Conservation (phyloP, 1,140 invertebrate genomes). For the Cotesia vestalis region DNA sequence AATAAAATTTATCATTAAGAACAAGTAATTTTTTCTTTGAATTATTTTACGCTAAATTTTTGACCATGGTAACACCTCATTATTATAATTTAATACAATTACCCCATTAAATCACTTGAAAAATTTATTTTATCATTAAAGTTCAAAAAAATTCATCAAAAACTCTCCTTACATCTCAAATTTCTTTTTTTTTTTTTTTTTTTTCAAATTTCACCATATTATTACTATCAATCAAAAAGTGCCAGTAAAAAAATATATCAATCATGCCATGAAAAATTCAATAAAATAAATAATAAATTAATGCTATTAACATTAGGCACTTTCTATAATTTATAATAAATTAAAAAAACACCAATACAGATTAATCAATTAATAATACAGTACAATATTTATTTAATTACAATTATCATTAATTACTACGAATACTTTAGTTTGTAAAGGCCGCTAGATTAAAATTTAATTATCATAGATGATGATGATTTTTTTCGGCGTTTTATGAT, state of each 20-base stretch:
- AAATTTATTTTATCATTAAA: conserved; percentile 24
- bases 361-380: conserved; percentile 4
- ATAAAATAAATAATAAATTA: neutral
- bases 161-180: no score
- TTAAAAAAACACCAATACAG: neutral
- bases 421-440: conserved; percentile 14
- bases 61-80: conserved; percentile 51
- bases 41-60: conserved; percentile 34
- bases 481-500: conserved; percentile 9
- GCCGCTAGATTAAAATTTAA: conserved; percentile 30
- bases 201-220: no score
- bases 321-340: conserved; percentile 53
- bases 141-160: neutral
- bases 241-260: no score
- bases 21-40: no score
- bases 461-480: conserved; percentile 3
- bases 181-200: no score
- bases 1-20: no score
- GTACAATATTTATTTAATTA: neutral
- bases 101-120: conserved; percentile 48
- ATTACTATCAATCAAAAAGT: no score
- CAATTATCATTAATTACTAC: neutral
- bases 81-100: conserved; percentile 23
- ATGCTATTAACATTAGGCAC: conserved; percentile 58
- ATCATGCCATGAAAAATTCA: neutral